Conservation (phyloP, 2,797 vertebrate genomes). For the Amazona ochrocephala region DNA sequence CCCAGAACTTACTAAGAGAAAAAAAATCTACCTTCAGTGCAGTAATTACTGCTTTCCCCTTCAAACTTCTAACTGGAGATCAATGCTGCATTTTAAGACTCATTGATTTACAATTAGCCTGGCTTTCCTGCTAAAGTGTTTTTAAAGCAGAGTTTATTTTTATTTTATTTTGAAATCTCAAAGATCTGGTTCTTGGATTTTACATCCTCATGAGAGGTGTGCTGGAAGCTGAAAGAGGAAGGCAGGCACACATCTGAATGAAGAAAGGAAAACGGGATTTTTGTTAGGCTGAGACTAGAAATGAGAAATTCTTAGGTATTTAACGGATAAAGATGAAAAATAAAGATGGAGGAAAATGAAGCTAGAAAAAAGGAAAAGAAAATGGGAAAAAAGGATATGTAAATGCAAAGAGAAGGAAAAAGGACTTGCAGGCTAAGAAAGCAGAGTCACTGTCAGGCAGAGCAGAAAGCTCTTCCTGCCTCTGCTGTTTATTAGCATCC, state of each 20-base stretch:
- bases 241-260: conserved; percentile 3
- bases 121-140: conserved; percentile 84
- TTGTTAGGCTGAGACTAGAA: background rate
- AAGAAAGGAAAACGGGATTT: background rate
- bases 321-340: background rate
- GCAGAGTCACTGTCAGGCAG: background rate
- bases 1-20: conserved; percentile 81
- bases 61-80: conserved; percentile 89
- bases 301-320: background rate
- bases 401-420: background rate
- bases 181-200: conserved; percentile 80
- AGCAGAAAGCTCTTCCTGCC: conserved; percentile 17
- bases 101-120: conserved; percentile 94
- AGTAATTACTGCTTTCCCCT: conserved; percentile 84
- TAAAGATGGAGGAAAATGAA: background rate
- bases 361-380: background rate
- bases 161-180: conserved; percentile 84
- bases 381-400: background rate
- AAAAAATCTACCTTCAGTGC: conserved; percentile 79
- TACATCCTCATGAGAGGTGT: conserved; percentile 72
- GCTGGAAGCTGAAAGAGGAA: conserved; percentile 33
- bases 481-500: conserved; percentile 61
- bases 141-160: conserved; percentile 84
- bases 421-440: background rate
- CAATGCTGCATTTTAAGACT: conserved; percentile 91